phyloP scores from a whole-genome alignment of 2,797 vertebrate species.

The Melanotaenia pygmaea region DNA sequence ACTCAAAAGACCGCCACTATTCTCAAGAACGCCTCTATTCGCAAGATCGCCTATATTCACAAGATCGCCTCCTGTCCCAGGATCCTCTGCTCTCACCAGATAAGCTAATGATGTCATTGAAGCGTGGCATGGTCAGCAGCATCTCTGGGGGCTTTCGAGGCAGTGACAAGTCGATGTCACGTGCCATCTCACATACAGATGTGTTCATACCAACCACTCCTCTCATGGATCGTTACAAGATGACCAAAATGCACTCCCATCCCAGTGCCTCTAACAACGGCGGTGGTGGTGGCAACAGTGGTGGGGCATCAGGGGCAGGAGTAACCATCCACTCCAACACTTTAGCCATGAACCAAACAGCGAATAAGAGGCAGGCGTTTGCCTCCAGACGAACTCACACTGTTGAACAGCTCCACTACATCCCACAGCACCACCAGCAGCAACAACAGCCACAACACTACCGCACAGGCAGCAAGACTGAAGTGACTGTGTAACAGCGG shows the following conservation, averaged over 20 bases:
- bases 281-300: constrained; percentile 61
- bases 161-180: constrained; percentile 88
- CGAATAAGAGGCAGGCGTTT: constrained; percentile 95
- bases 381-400: constrained; percentile 98
- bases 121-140: constrained; percentile 83
- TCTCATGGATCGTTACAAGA: constrained; percentile 96
- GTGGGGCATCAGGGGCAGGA: constrained; percentile 31
- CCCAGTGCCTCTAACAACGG: constrained; percentile 96
- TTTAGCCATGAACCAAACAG: constrained; percentile 92
- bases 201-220: constrained; percentile 97
- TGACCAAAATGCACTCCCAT: constrained; percentile 99
- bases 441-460: constrained; percentile 92
- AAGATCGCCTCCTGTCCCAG: constrained; percentile 88
- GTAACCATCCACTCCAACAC: constrained; percentile 85
- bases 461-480: constrained; percentile 97
- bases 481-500: constrained; percentile 94
- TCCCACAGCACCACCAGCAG: constrained; percentile 90
- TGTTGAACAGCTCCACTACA: constrained; percentile 96
- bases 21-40: constrained; percentile 84
- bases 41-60: constrained; percentile 94
- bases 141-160: constrained; percentile 81
- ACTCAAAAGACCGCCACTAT: constrained; percentile 82
- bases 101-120: constrained; percentile 90
- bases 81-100: constrained; percentile 97
- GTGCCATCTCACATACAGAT: constrained; percentile 96